Conservation (phyloP, 1,140 invertebrate species). For the Gyrodactylus salaris region DNA sequence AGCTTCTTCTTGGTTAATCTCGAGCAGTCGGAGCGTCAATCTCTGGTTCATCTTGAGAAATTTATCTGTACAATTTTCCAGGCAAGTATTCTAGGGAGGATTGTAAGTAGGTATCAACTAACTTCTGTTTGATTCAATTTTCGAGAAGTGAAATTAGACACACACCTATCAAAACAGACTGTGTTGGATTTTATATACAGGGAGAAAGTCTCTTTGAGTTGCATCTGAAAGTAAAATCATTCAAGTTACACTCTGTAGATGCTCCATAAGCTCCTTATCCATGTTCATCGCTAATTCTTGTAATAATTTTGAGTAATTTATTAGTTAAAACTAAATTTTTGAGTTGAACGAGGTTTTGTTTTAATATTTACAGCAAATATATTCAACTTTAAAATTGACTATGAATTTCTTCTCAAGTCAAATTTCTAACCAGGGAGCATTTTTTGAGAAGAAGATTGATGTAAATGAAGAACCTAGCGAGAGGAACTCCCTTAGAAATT, state of each 20-base stretch:
- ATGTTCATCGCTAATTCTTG: neutral
- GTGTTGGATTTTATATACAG: neutral
- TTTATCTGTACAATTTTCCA: slow-evolving; percentile 2
- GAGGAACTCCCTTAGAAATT: no score
- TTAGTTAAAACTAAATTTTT: neutral
- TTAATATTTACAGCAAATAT: neutral
- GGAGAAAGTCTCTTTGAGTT: slow-evolving; percentile 1
- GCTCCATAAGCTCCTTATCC: neutral
- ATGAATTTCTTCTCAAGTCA: neutral
- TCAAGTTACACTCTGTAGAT: neutral
- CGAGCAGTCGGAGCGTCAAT: neutral
- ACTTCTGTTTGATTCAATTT: slow-evolving; percentile 3
- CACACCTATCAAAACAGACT: neutral
- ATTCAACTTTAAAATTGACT: neutral
- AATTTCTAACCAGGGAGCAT: neutral
- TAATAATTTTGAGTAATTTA: neutral
- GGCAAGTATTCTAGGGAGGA: neutral
- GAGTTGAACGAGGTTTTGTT: neutral
- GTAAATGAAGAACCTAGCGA: no score
- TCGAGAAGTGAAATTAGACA: neutral
- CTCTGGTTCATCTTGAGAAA: slow-evolving; percentile 3
- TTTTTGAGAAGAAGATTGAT: no score
- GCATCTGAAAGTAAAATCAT: neutral
- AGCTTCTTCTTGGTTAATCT: slow-evolving; percentile 3
- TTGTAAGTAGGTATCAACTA: neutral